These are phyloP conservation scores for Tenebrio molitor DNA, from an alignment of 1,140 invertebrate species.

Conservation along the genomic window DNA sequence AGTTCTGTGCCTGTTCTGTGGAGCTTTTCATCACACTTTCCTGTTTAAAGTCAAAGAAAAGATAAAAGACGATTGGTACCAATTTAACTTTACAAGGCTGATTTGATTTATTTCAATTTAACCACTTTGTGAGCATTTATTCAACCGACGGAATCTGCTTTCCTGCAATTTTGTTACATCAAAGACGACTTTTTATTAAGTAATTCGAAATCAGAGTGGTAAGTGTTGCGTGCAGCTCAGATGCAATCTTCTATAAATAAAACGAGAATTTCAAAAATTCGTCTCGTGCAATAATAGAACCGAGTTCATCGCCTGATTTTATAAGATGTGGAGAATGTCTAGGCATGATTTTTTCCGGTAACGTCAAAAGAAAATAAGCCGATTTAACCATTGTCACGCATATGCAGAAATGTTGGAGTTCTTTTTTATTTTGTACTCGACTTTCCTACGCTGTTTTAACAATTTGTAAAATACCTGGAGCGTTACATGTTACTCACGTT, in stretches of 20 bases:
- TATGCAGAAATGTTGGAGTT: too few relatives aligned
- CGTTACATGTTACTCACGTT: conserved; percentile 8
- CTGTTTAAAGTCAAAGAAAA: neutral
- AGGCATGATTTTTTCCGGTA: conserved; percentile 11
- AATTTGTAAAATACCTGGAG: conserved; percentile 13
- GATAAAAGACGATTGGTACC: neutral
- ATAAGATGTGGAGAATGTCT: conserved; percentile 7
- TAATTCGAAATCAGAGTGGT: neutral
- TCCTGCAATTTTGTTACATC: neutral
- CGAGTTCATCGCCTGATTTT: conserved; percentile 33
- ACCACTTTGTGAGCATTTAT: conserved; percentile 9
- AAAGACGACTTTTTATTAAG: neutral
- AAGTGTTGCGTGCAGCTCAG: neutral
- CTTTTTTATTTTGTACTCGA: too few relatives aligned
- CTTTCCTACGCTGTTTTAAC: too few relatives aligned
- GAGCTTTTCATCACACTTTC: neutral
- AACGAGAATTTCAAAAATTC: neutral
- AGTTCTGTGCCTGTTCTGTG: too few relatives aligned
- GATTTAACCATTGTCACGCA: conserved; percentile 21
- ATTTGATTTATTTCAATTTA: conserved; percentile 42
- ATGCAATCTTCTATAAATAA: neutral
- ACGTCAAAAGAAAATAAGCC: neutral
- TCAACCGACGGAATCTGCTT: neutral
- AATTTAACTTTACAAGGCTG: conserved; percentile 37
- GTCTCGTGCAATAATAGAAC: conserved; percentile 19